These are phyloP conservation scores for Silurus meridionalis DNA, from an alignment of 2,113 vertebrate genomes.

Conservation along the genomic window DNA sequence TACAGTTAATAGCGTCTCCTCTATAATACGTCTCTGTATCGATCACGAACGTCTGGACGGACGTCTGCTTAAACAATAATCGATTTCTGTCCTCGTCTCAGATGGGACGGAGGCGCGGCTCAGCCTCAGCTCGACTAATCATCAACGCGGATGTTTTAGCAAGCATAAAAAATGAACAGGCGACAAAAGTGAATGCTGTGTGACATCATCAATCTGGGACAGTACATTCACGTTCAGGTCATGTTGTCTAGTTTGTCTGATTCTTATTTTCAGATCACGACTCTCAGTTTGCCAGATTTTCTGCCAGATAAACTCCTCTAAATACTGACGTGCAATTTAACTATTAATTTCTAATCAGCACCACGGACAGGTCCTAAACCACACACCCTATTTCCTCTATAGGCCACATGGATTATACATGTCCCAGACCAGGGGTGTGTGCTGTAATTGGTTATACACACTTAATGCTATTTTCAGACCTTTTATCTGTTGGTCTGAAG, in stretches of 20 bases:
- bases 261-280: not conserved
- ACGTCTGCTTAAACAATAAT: slow-evolving; percentile 78
- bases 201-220: not conserved
- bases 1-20: slow-evolving; percentile 69
- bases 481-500: slow-evolving; percentile 21
- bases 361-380: not conserved
- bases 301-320: not conserved
- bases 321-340: not conserved
- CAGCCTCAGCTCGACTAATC: slow-evolving; percentile 75
- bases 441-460: not conserved
- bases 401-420: not conserved
- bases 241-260: not conserved
- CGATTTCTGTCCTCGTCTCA: slow-evolving; percentile 77
- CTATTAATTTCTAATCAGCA: not conserved
- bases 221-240: not conserved
- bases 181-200: not conserved
- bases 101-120: slow-evolving; percentile 75
- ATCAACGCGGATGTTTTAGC: not conserved
- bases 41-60: slow-evolving; percentile 72
- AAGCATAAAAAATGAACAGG: not conserved
- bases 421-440: not conserved
- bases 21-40: slow-evolving; percentile 77
- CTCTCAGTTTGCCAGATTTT: not conserved
- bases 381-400: not conserved
- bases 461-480: slow-evolving; percentile 14